These are phyloP conservation scores for Herpetotheres cachinnans DNA, from an alignment of 2,113 vertebrate species.

Conservation along the genomic window DNA sequence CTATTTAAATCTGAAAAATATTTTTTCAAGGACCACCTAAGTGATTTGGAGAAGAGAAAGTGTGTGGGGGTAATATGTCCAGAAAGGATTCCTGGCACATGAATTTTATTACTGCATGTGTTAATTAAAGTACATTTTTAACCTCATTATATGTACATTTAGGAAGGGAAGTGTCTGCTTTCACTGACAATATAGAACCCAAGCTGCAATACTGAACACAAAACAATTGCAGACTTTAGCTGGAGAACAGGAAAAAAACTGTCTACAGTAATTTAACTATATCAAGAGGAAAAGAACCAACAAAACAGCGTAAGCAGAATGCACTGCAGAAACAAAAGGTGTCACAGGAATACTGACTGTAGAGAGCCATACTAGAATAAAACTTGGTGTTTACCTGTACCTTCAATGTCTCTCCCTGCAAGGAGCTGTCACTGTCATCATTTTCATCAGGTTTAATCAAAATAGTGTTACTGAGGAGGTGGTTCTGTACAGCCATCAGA, in stretches of 20 bases:
- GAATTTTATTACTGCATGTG: neutral
- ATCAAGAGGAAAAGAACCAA: neutral
- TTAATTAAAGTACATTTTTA: neutral
- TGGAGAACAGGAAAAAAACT: neutral
- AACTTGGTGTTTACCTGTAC: constrained; percentile 99
- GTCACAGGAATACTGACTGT: constrained; percentile 43
- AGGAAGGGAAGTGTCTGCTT: neutral
- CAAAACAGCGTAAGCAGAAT: neutral
- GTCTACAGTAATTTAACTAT: neutral
- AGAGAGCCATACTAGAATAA: constrained; percentile 81
- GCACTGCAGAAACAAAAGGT: neutral
- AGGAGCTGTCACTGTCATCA: constrained; percentile 98
- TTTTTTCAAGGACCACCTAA: neutral
- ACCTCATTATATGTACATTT: neutral
- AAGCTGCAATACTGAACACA: neutral
- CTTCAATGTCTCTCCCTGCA: constrained; percentile 99
- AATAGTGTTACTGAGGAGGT: constrained; percentile 98
- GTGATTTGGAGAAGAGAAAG: neutral
- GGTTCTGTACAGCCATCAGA: constrained; percentile 99
- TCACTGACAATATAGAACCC: neutral
- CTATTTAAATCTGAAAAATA: neutral
- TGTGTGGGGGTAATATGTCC: fast-evolving
- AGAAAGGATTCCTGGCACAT: neutral
- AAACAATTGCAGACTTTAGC: neutral
- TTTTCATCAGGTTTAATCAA: constrained; percentile 94